Conservation (phyloP, 2,113 vertebrate species). For the Psilopogon haemacephalus region DNA sequence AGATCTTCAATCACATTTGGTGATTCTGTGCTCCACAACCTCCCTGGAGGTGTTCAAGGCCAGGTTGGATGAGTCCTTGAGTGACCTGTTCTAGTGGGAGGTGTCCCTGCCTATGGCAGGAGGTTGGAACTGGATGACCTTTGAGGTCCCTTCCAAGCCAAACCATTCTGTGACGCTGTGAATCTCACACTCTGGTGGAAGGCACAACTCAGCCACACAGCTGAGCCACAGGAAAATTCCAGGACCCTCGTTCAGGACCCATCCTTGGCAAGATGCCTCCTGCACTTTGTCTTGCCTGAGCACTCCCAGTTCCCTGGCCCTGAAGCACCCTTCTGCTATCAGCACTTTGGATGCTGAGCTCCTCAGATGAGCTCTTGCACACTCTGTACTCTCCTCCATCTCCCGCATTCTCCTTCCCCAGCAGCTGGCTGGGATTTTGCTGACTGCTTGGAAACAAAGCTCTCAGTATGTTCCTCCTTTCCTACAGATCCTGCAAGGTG, state of each 20-base stretch:
- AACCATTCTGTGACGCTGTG: too few species aligned
- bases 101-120: too few species aligned
- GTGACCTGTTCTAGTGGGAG: too few species aligned
- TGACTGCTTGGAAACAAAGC: slow-evolving; percentile 22
- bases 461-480: background rate
- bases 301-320: background rate
- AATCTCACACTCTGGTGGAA: background rate
- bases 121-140: too few species aligned
- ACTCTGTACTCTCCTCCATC: background rate
- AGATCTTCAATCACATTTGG: too few species aligned
- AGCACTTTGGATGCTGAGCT: background rate
- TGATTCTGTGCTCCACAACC: too few species aligned
- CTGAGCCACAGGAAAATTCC: background rate
- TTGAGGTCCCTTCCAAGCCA: too few species aligned
- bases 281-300: background rate
- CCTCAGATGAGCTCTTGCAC: background rate
- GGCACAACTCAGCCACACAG: background rate
- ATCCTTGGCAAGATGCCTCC: background rate
- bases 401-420: background rate
- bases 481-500: background rate
- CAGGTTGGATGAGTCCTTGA: too few species aligned
- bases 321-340: background rate
- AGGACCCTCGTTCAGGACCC: rapidly evolving
- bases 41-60: too few species aligned
- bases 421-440: background rate